Percentiles rank a stretch among this genome's conserved stretches.
phyloP scores from a whole-genome alignment of 1,140 invertebrate species.

The Papilio glaucus region DNA sequence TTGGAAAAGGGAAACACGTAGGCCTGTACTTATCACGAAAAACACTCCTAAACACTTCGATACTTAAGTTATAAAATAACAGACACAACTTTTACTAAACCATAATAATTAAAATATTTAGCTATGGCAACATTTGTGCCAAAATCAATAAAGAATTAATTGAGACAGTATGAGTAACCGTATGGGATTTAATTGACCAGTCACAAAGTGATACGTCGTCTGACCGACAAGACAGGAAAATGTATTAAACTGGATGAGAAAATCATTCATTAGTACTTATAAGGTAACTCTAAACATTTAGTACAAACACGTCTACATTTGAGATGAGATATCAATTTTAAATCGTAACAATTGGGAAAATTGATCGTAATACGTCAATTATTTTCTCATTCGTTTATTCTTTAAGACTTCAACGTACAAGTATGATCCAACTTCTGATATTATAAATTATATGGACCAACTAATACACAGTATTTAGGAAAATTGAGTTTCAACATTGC shows the following conservation, averaged over 20 bases:
- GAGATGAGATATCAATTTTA: slow-evolving; percentile 13
- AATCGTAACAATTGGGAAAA: slow-evolving; percentile 14
- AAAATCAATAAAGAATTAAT: background rate
- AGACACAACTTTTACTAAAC: background rate
- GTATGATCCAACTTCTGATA: background rate
- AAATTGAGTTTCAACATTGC: slow-evolving; percentile 78
- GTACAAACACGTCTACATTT: slow-evolving; percentile 10
- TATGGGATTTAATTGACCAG: slow-evolving; percentile 34
- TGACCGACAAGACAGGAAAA: slow-evolving; percentile 41
- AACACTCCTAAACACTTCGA: background rate
- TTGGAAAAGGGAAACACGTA: background rate
- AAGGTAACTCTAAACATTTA: slow-evolving; percentile 39
- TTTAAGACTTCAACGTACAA: slow-evolving; percentile 1
- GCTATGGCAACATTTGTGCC: background rate
- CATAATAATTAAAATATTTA: background rate
- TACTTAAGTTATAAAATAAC: background rate
- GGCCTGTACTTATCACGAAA: slow-evolving; percentile 32
- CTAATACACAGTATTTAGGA: slow-evolving; percentile 66
- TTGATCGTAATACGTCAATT: slow-evolving; percentile 1
- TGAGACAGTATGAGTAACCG: background rate
- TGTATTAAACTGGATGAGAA: background rate
- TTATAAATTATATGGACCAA: background rate
- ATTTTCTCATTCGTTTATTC: background rate
- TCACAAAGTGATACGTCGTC: slow-evolving; percentile 72
- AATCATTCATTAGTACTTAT: slow-evolving; percentile 34